phyloP scores from a whole-genome alignment of 2,888 invertebrate species.

The Nezara viridula region DNA sequence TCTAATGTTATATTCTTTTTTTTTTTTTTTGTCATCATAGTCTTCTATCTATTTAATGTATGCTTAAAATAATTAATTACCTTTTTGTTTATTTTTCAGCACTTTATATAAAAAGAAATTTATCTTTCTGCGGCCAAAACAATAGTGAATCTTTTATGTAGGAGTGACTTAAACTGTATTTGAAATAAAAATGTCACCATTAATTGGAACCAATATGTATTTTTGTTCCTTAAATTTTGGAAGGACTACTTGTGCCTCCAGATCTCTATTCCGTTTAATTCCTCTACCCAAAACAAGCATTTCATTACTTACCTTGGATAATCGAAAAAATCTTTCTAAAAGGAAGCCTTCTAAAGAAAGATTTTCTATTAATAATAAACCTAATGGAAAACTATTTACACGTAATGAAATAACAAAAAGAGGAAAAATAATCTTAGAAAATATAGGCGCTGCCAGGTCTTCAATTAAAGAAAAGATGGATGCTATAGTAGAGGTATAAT shows the following conservation, averaged over 20 bases:
- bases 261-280: slow-evolving; percentile 2
- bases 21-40: background rate
- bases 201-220: slow-evolving; percentile 1
- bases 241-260: background rate
- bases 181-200: background rate
- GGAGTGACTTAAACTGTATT: background rate
- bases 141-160: background rate
- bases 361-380: background rate
- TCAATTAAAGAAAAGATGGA: slow-evolving; percentile 82
- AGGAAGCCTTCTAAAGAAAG: background rate
- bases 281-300: background rate
- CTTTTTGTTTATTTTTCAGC: background rate
- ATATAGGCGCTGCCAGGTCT: slow-evolving; percentile 79
- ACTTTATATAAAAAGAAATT: background rate
- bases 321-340: slow-evolving; percentile 11
- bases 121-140: background rate
- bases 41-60: background rate
- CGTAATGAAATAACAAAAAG: slow-evolving; percentile 71
- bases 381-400: background rate
- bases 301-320: slow-evolving; percentile 22
- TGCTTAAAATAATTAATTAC: background rate
- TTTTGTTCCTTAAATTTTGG: slow-evolving; percentile 1
- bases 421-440: slow-evolving; percentile 77
- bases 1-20: background rate
- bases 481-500: slow-evolving; percentile 71